A percentile compares a stretch with the other conserved stretches of the same genome.
Evolutionary conservation across 2,888 invertebrate genomes (phyloP).

Genomic region (Lasioglossum leucozonium): DNA sequence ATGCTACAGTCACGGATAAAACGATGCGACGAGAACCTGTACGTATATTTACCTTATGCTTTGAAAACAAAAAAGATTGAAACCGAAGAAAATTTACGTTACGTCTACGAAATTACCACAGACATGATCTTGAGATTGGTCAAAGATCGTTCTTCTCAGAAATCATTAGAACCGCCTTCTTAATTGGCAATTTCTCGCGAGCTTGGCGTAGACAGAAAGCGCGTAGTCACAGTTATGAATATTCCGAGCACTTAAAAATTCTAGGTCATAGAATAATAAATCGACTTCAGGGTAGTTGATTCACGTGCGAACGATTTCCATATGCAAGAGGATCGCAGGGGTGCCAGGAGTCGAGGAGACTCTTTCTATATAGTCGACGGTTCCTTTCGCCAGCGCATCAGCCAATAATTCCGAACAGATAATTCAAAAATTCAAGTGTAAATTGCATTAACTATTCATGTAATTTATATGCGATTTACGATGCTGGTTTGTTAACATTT

Average conservation of each 20-base stretch:
- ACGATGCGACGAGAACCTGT: background rate
- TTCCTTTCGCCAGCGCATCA: background rate
- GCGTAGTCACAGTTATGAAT: constrained; percentile 3
- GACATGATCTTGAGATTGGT: background rate
- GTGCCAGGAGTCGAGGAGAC: background rate
- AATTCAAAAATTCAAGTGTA: background rate
- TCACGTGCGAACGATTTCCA: constrained; percentile 12
- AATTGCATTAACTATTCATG: background rate
- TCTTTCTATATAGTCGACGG: background rate
- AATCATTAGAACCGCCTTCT: background rate
- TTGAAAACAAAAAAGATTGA: too few relatives aligned
- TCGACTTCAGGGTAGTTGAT: constrained; percentile 6
- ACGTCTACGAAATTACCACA: background rate
- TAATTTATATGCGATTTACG: background rate
- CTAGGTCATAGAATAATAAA: background rate
- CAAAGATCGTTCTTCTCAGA: too few relatives aligned
- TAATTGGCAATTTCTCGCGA: background rate
- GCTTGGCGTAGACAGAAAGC: constrained; percentile 6
- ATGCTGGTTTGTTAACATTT: background rate
- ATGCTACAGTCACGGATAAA: background rate
- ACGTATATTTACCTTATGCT: background rate
- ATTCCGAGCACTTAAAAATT: constrained; percentile 7
- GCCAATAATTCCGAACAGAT: background rate
- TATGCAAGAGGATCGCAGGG: constrained; percentile 12
- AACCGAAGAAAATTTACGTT: too few relatives aligned